Evolutionary conservation across 2,797 vertebrate genomes (phyloP).

Genomic region (Craterocephalus amniculus): DNA sequence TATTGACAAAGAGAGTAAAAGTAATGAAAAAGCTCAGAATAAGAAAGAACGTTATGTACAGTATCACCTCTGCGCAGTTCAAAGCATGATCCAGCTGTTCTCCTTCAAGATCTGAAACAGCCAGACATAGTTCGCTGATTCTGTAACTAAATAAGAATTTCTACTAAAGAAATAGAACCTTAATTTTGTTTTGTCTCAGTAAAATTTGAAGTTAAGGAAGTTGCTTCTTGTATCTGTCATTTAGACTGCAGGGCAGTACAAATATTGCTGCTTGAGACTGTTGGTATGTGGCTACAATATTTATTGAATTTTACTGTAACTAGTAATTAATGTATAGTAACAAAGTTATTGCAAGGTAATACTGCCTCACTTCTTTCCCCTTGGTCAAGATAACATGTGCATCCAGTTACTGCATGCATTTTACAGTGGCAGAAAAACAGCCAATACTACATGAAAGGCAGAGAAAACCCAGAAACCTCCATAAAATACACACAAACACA

Average conservation of each 20-base stretch:
- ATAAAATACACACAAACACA: slow-evolving; percentile 57
- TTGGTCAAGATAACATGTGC: slow-evolving; percentile 58
- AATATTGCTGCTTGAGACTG: neutral
- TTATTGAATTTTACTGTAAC: neutral
- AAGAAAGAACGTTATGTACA: neutral
- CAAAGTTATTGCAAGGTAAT: neutral
- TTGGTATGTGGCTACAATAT: slow-evolving; percentile 9
- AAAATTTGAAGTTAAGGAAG: neutral
- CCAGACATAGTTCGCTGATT: slow-evolving; percentile 20
- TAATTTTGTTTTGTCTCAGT: slow-evolving; percentile 2
- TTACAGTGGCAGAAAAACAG: slow-evolving; percentile 63
- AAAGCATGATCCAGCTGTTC: neutral
- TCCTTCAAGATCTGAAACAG: slow-evolving; percentile 1
- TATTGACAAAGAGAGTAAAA: neutral
- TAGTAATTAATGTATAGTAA: neutral
- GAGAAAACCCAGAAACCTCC: slow-evolving; percentile 58
- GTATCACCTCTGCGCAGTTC: neutral
- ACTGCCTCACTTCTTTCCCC: slow-evolving; percentile 5
- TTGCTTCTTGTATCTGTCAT: neutral
- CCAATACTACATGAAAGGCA: slow-evolving; percentile 62
- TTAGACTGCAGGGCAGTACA: neutral
- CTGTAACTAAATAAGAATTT: slow-evolving; percentile 3
- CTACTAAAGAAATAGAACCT: neutral
- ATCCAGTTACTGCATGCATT: slow-evolving; percentile 64
- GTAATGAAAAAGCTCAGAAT: neutral